Percentiles rank a stretch among this genome's conserved stretches.
These are phyloP conservation scores for Phodopus roborovskii DNA, from an alignment of 2,113 vertebrate species.

Conservation along the genomic window DNA sequence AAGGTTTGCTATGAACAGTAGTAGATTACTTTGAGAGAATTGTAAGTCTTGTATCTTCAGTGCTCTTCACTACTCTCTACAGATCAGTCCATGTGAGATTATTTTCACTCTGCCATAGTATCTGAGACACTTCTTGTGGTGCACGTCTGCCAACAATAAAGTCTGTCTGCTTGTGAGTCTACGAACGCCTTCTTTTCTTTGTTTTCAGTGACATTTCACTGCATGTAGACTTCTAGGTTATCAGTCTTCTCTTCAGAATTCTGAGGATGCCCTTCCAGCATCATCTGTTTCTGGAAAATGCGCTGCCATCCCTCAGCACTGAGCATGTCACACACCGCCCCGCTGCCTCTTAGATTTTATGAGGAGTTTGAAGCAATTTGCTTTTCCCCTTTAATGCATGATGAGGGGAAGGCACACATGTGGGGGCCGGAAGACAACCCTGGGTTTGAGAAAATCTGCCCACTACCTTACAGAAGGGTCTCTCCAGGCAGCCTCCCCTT, in stretches of 20 bases:
- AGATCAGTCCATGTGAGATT: neutral
- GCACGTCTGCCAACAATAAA: neutral
- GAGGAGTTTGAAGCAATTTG: neutral
- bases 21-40: neutral
- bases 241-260: neutral
- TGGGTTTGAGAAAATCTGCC: neutral
- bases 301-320: neutral
- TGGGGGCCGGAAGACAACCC: neutral
- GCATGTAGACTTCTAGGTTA: neutral
- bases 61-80: neutral
- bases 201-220: neutral
- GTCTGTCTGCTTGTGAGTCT: neutral
- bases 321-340: neutral
- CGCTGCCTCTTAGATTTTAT: neutral
- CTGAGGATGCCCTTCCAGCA: neutral
- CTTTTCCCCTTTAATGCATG: neutral
- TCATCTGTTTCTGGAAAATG: neutral
- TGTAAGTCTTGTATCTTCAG: neutral
- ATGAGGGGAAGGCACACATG: neutral
- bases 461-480: neutral
- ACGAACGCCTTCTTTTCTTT: neutral
- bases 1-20: neutral
- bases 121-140: neutral
- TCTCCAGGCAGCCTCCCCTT: rapidly evolving
- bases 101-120: neutral